phyloP scores from a whole-genome alignment of 2,113 vertebrate genomes.

The Lagopus muta region DNA sequence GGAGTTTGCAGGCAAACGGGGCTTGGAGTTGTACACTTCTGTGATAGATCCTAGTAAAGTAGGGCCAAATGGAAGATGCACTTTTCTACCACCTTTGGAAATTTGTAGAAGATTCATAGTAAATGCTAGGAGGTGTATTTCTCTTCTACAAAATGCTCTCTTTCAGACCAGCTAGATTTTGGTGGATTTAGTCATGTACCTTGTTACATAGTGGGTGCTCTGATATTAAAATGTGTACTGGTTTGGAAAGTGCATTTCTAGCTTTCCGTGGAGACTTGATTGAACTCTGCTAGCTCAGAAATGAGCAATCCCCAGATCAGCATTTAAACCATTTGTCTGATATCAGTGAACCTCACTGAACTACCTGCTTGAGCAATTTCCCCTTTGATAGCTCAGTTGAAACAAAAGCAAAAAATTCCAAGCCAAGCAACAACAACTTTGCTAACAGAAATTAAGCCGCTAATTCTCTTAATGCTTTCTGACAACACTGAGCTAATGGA shows the following conservation, averaged over 20 bases:
- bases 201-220: neutral
- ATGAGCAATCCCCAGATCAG: neutral
- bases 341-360: conserved; percentile 35
- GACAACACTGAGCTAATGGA: neutral
- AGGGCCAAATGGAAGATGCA: neutral
- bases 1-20: neutral
- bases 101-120: neutral
- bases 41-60: neutral
- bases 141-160: neutral
- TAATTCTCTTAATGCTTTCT: conserved; percentile 35
- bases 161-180: neutral
- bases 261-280: neutral
- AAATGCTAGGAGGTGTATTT: neutral
- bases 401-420: neutral
- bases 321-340: conserved; percentile 37
- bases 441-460: neutral
- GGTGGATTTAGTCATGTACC: neutral
- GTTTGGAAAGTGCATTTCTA: neutral
- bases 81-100: neutral
- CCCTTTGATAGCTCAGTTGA: neutral
- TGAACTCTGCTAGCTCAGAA: neutral
- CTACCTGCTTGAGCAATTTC: conserved; percentile 29
- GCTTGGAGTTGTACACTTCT: neutral
- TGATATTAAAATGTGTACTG: neutral
- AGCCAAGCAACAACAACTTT: neutral